These are phyloP conservation scores for Pterophyllum scalare DNA, from an alignment of 2,113 vertebrate genomes.

Conservation along the genomic window DNA sequence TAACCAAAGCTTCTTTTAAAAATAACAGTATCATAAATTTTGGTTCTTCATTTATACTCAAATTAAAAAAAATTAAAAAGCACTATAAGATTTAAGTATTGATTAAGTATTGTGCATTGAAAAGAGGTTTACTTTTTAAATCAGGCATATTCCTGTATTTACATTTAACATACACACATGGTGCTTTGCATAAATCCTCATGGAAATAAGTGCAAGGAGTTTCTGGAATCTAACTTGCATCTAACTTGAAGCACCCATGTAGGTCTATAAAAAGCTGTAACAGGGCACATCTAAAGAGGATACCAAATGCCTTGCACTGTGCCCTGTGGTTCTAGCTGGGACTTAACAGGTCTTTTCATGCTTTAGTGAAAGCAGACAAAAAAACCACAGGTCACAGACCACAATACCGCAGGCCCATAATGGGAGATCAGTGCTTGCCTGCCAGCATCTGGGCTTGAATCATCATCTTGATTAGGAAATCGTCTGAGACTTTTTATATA, in stretches of 20 bases:
- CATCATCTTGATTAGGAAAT: slow-evolving; percentile 41
- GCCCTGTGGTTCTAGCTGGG: slow-evolving; percentile 53
- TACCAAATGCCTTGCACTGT: slow-evolving; percentile 22
- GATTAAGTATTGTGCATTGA: background rate
- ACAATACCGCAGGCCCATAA: slow-evolving; percentile 61
- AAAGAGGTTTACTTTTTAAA: background rate
- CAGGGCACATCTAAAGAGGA: slow-evolving; percentile 32
- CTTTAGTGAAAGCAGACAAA: slow-evolving; percentile 71
- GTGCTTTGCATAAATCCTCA: background rate
- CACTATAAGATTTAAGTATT: background rate
- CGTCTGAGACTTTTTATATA: slow-evolving; percentile 5
- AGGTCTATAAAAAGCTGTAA: slow-evolving; percentile 50
- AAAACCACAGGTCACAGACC: slow-evolving; percentile 63
- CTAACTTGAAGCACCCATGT: slow-evolving; percentile 2
- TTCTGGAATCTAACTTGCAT: background rate
- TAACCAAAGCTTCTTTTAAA: background rate
- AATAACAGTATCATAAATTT: background rate
- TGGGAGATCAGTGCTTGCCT: slow-evolving; percentile 32
- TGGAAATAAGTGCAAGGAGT: background rate
- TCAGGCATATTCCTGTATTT: background rate
- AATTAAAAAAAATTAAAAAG: background rate
- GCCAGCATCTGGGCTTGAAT: slow-evolving; percentile 40
- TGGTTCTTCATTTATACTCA: background rate
- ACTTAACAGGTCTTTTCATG: slow-evolving; percentile 70
- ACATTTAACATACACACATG: background rate